Percentiles rank a stretch among this genome's conserved stretches.
phyloP scores from a whole-genome alignment of 1,140 invertebrate genomes.

The Batillaria attramentaria region DNA sequence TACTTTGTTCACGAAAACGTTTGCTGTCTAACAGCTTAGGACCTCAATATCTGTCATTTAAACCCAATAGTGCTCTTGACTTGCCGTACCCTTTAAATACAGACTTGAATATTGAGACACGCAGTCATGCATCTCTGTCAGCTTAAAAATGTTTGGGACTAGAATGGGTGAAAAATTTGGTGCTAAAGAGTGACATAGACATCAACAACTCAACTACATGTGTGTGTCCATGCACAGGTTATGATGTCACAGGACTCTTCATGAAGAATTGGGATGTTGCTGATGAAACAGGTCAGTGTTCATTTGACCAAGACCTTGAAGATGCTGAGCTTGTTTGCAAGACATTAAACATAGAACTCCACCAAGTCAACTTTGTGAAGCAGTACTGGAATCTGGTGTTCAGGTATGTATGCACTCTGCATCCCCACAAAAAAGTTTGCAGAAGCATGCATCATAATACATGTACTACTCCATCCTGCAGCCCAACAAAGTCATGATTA shows the following conservation, averaged over 20 bases:
- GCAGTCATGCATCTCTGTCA: too few relatives aligned
- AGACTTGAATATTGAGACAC: too few relatives aligned
- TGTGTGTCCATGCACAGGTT: conserved; percentile 77
- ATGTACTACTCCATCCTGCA: too few relatives aligned
- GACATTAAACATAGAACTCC: conserved; percentile 81
- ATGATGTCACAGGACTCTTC: conserved; percentile 88
- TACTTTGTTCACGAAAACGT: too few relatives aligned
- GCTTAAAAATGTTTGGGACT: not conserved
- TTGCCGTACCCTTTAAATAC: too few relatives aligned
- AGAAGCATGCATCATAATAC: too few relatives aligned
- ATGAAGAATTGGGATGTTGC: conserved; percentile 96
- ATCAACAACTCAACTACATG: not conserved
- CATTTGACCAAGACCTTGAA: conserved; percentile 84
- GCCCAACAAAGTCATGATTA: too few relatives aligned
- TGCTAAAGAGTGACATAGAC: not conserved
- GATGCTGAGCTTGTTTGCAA: conserved; percentile 89
- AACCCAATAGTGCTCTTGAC: too few relatives aligned
- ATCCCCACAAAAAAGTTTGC: too few relatives aligned
- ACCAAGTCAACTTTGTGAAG: conserved; percentile 91
- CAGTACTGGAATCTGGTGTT: conserved; percentile 99
- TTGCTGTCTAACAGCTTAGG: too few relatives aligned
- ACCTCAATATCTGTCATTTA: too few relatives aligned
- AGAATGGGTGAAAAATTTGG: not conserved
- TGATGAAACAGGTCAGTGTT: conserved; percentile 90
- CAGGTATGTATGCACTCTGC: conserved; percentile 75